These are phyloP conservation scores for Craseonycteris thonglongyai DNA, from an alignment of 2,113 vertebrate species.

Conservation along the genomic window DNA sequence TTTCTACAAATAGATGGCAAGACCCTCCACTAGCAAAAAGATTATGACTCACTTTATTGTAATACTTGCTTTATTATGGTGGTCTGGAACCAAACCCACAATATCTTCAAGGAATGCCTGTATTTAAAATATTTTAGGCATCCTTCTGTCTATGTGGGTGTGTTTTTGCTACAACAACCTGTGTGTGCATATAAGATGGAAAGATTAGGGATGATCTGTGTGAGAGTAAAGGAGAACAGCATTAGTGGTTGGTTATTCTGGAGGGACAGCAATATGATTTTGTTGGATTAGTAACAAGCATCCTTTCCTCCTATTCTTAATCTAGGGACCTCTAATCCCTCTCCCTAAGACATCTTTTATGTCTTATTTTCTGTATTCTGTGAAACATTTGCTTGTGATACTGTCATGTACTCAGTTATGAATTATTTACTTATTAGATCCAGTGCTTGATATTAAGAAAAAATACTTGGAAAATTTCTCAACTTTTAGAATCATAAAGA, in stretches of 20 bases:
- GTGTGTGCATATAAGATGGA: neutral
- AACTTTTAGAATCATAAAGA: neutral
- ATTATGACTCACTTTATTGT: neutral
- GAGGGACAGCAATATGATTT: neutral
- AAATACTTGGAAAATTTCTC: neutral
- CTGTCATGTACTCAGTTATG: neutral
- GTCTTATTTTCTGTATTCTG: neutral
- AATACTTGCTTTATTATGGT: neutral
- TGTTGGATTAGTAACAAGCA: neutral
- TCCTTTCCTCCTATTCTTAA: neutral
- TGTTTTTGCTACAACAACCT: neutral
- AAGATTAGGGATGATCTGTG: neutral
- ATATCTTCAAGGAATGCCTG: neutral
- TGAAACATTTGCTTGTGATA: neutral
- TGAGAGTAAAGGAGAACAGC: neutral
- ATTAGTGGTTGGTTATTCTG: neutral
- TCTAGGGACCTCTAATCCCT: neutral
- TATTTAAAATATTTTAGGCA: neutral
- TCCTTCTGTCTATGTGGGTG: neutral
- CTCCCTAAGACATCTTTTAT: neutral
- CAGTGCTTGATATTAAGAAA: neutral
- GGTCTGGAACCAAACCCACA: neutral
- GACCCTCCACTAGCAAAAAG: neutral
- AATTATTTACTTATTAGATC: neutral
- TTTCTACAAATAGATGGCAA: neutral